Conservation (phyloP, 2,113 vertebrate species). For the Oncorhynchus mykiss region DNA sequence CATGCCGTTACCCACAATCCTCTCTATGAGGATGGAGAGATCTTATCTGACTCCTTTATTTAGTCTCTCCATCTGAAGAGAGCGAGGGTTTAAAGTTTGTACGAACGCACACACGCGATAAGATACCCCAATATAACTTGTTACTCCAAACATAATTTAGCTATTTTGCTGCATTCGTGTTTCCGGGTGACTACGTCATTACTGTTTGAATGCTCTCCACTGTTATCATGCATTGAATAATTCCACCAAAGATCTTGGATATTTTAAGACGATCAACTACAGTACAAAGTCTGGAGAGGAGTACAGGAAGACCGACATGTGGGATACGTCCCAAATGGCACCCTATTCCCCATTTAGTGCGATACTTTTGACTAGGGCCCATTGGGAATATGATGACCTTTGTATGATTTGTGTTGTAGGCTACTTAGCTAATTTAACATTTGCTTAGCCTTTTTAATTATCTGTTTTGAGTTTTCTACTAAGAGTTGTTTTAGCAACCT, state of each 20-base stretch:
- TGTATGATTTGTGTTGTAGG: too few species aligned
- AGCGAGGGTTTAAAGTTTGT: neutral
- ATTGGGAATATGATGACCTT: too few species aligned
- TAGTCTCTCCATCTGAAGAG: neutral
- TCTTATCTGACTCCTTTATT: neutral
- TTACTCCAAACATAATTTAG: neutral
- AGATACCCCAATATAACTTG: neutral
- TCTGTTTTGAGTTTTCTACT: too few species aligned
- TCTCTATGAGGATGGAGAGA: neutral
- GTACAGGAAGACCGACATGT: neutral
- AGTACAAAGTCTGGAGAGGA: neutral
- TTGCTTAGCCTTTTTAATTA: too few species aligned
- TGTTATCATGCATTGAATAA: neutral
- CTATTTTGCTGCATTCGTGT: slow-evolving; percentile 11
- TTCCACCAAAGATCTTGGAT: neutral
- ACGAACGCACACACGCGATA: neutral
- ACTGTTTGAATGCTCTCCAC: too few species aligned
- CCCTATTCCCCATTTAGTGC: too few species aligned
- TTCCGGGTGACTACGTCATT: slow-evolving; percentile 9
- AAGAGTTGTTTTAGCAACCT: too few species aligned
- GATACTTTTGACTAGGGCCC: too few species aligned
- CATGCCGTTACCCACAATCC: neutral
- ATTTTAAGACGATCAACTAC: neutral
- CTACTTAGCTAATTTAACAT: too few species aligned
- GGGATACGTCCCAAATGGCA: too few species aligned